Percentiles rank a stretch among this genome's conserved stretches.
Conservation (phyloP, 2,888 invertebrate species). For the Drosophila birchii region DNA sequence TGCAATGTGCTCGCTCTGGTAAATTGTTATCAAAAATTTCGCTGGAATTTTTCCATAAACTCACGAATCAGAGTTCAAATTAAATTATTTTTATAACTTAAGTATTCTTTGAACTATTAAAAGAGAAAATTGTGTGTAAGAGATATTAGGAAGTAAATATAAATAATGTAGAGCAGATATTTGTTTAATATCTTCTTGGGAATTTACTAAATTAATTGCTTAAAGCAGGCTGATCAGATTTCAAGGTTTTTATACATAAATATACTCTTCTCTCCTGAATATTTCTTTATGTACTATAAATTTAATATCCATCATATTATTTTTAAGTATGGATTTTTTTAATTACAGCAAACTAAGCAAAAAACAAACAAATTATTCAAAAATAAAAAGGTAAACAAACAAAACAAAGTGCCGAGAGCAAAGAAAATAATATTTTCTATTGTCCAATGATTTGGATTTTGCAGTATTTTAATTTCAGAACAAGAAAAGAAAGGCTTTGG, state of each 20-base stretch:
- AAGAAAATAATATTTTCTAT: constrained; percentile 41
- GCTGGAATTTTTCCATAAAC: neutral
- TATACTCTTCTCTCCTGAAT: no score
- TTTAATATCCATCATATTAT: neutral
- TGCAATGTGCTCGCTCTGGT: constrained; percentile 2
- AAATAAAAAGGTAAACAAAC: constrained; percentile 33
- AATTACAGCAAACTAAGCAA: constrained; percentile 27
- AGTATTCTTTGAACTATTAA: neutral
- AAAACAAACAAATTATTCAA: constrained; percentile 18
- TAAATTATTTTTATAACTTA: neutral
- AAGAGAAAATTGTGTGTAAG: neutral
- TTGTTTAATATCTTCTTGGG: neutral
- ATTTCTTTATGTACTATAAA: neutral
- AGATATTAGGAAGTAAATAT: neutral
- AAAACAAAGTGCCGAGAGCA: constrained; percentile 18
- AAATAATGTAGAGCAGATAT: neutral
- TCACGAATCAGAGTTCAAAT: neutral
- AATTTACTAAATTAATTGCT: no score
- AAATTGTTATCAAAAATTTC: neutral
- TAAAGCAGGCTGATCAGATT: neutral
- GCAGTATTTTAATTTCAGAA: constrained; percentile 33
- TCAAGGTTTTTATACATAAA: no score
- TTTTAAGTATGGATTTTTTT: constrained; percentile 32
- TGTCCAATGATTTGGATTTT: constrained; percentile 65
- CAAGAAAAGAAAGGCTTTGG: neutral